Evolutionary conservation across 2,113 vertebrate species (phyloP).

Genomic region (Centropus bengalensis): DNA sequence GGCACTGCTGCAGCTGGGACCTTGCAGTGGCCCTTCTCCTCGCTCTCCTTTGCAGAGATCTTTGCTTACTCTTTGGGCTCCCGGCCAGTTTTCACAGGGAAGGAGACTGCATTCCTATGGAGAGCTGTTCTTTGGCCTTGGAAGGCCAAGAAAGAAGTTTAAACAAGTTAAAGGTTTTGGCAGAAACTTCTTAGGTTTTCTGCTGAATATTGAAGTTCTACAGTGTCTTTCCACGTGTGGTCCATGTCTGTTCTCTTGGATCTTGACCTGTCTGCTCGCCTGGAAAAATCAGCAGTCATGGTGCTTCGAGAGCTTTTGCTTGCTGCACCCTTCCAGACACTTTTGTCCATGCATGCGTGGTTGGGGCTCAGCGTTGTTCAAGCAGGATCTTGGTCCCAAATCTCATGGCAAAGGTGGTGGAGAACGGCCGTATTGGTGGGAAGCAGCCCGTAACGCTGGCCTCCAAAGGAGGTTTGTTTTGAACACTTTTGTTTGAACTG

Average conservation of each 20-base stretch:
- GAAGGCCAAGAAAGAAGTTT: neutral
- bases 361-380: neutral
- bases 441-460: neutral
- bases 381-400: neutral
- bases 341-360: fast-evolving
- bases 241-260: neutral
- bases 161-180: neutral
- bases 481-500: neutral
- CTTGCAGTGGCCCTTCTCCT: neutral
- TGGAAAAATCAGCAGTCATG: neutral
- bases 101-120: neutral
- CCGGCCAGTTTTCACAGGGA: fast-evolving
- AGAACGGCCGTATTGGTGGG: neutral
- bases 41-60: neutral
- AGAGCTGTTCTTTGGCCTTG: neutral
- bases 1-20: neutral
- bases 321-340: neutral
- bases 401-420: neutral
- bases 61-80: neutral
- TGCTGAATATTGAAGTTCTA: neutral
- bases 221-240: neutral
- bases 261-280: neutral
- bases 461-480: neutral
- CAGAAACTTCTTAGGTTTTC: neutral
- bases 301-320: neutral